phyloP scores from a whole-genome alignment of 2,113 vertebrate species.

The Nycticryphes semicollaris region DNA sequence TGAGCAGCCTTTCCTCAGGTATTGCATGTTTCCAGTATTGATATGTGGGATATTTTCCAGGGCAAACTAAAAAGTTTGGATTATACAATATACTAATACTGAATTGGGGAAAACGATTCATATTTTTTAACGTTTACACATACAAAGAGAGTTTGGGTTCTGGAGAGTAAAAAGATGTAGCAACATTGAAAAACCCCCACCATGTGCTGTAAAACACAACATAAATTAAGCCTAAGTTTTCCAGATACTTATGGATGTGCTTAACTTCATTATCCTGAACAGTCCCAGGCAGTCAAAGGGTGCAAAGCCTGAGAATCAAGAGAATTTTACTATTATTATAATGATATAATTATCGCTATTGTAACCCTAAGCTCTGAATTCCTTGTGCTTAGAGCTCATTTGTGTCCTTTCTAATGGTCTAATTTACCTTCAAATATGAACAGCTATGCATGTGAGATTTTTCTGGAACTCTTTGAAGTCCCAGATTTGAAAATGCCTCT shows the following conservation, averaged over 20 bases:
- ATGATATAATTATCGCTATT: background rate
- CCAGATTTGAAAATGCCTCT: constrained; percentile 18
- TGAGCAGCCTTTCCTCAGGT: background rate
- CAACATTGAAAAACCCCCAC: background rate
- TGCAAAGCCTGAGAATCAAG: background rate
- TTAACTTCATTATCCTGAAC: background rate
- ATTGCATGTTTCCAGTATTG: background rate
- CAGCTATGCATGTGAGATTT: background rate
- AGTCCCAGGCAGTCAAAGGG: background rate
- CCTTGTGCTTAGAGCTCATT: background rate
- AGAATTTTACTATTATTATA: background rate
- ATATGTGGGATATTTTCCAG: background rate
- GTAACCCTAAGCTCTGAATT: background rate
- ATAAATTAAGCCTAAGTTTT: background rate
- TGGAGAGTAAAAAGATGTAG: background rate
- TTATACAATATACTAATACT: background rate
- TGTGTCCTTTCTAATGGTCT: background rate
- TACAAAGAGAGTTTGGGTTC: background rate
- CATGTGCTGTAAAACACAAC: background rate
- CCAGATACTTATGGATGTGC: background rate
- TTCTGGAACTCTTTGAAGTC: constrained; percentile 31
- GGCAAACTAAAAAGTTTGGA: background rate
- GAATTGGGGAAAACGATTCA: background rate
- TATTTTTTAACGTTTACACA: background rate
- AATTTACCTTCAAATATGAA: constrained; percentile 11